A percentile compares a stretch with the other conserved stretches of the same genome.
Evolutionary conservation across 1,140 invertebrate genomes (phyloP).

Genomic region (Pogonomyrmex barbatus): DNA sequence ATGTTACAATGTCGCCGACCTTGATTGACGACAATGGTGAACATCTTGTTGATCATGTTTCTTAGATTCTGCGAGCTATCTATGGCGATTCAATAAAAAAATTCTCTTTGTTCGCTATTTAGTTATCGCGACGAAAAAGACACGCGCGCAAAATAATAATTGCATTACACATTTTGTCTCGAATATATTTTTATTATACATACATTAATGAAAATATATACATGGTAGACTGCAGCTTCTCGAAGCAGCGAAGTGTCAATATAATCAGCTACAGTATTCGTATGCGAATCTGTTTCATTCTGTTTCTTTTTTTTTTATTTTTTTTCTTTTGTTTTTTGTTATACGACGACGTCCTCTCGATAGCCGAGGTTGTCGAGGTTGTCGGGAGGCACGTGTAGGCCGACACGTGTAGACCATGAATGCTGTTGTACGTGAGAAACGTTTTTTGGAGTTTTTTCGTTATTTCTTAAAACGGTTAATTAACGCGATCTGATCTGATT

Average conservation of each 20-base stretch:
- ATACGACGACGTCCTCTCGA: conserved; percentile 48
- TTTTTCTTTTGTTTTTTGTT: conserved; percentile 14
- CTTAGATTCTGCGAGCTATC: conserved; percentile 11
- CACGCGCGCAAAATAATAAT: conserved; percentile 18
- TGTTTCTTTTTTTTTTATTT: background rate
- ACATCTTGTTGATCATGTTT: conserved; percentile 11
- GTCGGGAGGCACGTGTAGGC: conserved; percentile 72
- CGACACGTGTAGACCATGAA: conserved; percentile 72
- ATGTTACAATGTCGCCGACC: conserved; percentile 23
- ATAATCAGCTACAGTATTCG: conserved; percentile 77
- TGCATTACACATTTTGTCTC: conserved; percentile 68
- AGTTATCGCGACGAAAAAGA: background rate
- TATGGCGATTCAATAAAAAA: background rate
- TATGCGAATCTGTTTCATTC: conserved; percentile 63
- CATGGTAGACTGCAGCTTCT: conserved; percentile 85
- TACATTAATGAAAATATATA: conserved; percentile 87
- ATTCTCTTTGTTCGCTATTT: conserved; percentile 12
- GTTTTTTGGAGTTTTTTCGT: conserved; percentile 49
- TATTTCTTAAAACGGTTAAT: conserved; percentile 47
- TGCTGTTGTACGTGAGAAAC: conserved; percentile 41
- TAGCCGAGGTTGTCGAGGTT: conserved; percentile 67
- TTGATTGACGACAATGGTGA: conserved; percentile 27
- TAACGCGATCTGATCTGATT: conserved; percentile 17
- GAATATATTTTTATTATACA: conserved; percentile 84
- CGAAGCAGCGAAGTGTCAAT: conserved; percentile 84